Conservation (phyloP, 1,140 invertebrate genomes). For the Euwallacea similis region DNA sequence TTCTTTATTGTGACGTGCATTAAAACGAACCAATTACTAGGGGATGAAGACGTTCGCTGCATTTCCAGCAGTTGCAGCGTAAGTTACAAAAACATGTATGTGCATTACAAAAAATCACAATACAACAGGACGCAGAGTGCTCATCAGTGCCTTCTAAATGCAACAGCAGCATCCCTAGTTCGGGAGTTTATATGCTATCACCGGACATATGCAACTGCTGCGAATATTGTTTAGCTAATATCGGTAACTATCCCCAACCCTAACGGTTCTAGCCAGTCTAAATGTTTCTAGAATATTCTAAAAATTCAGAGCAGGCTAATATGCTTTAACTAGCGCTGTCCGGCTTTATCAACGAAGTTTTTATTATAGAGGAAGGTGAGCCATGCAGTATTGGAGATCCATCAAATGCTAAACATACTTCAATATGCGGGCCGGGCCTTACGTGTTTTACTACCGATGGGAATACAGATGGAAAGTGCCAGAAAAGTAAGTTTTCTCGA, state of each 20-base stretch:
- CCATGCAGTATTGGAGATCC: slow-evolving; percentile 51
- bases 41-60: slow-evolving; percentile 20
- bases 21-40: background rate
- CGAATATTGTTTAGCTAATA: slow-evolving; percentile 58
- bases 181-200: slow-evolving; percentile 44
- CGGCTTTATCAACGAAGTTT: too few species aligned
- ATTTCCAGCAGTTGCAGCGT: slow-evolving; percentile 14
- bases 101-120: background rate
- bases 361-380: slow-evolving; percentile 48
- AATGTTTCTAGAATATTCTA: too few species aligned
- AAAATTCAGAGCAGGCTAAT: too few species aligned
- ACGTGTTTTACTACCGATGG: slow-evolving; percentile 42
- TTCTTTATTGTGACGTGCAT: background rate
- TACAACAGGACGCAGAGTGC: slow-evolving; percentile 8
- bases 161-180: slow-evolving; percentile 8
- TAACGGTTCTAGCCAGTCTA: background rate
- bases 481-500: slow-evolving; percentile 38
- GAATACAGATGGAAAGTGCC: slow-evolving; percentile 36
- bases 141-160: slow-evolving; percentile 9
- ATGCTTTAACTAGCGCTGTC: too few species aligned
- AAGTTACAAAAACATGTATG: slow-evolving; percentile 4
- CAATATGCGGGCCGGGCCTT: slow-evolving; percentile 55
- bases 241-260: slow-evolving; percentile 47
- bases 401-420: slow-evolving; percentile 43
- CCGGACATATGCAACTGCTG: slow-evolving; percentile 63